Conservation (phyloP, 1,140 invertebrate species). For the Magallana gigas region DNA sequence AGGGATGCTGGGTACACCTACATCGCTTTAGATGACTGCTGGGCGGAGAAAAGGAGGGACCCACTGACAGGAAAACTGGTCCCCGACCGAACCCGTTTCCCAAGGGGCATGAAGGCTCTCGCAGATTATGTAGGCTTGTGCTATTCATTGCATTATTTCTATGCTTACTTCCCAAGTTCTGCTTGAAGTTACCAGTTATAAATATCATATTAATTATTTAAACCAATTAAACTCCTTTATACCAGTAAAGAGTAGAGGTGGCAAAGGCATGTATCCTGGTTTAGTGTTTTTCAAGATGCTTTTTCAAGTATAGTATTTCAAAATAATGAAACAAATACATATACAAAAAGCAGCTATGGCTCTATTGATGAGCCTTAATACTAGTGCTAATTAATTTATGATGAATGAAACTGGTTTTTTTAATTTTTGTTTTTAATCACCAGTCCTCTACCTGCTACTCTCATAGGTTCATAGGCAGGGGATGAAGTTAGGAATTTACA, state of each 20-base stretch:
- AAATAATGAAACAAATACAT: too few species aligned
- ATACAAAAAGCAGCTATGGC: too few species aligned
- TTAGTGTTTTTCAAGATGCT: too few species aligned
- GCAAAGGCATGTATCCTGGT: too few species aligned
- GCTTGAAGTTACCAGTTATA: background rate
- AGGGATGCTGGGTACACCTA: constrained; percentile 94
- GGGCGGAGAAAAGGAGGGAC: constrained; percentile 91
- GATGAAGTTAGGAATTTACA: constrained; percentile 97
- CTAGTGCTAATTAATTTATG: too few species aligned
- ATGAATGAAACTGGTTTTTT: background rate
- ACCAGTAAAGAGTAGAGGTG: too few species aligned
- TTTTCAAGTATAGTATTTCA: too few species aligned
- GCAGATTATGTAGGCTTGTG: constrained; percentile 90
- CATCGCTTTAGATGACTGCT: constrained; percentile 97
- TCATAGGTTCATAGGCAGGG: constrained; percentile 92
- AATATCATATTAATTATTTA: background rate
- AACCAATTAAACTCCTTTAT: background rate
- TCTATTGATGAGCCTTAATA: too few species aligned
- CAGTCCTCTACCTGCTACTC: background rate
- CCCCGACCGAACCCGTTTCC: constrained; percentile 90
- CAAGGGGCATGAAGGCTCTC: constrained; percentile 93
- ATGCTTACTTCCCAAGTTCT: background rate
- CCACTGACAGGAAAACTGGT: constrained; percentile 81
- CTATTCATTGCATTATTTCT: too few species aligned
- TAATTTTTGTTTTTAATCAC: background rate